A percentile compares a stretch with the other conserved stretches of the same genome.
Conservation (phyloP, 2,113 vertebrate species). For the Syngnathoides biaculeatus region DNA sequence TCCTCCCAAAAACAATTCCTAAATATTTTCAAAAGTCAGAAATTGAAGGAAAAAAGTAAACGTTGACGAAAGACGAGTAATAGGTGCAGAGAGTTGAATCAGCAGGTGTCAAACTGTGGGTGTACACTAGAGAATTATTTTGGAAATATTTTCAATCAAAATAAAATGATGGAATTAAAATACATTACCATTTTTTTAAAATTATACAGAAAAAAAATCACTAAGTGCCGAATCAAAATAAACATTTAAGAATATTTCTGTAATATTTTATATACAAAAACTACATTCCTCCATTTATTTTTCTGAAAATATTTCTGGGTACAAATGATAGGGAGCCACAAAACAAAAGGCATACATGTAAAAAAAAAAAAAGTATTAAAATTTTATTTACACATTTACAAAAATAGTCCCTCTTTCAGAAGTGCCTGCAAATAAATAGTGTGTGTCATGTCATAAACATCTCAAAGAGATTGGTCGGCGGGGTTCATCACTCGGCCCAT, state of each 20-base stretch:
- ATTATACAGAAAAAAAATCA: too few species aligned
- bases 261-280: neutral
- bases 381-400: slow-evolving; percentile 79
- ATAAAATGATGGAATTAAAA: too few species aligned
- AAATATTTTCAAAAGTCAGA: too few species aligned
- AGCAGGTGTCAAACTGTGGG: too few species aligned
- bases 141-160: too few species aligned
- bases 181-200: too few species aligned
- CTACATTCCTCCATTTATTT: neutral
- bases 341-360: slow-evolving; percentile 24
- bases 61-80: too few species aligned
- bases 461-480: slow-evolving; percentile 52
- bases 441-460: slow-evolving; percentile 1
- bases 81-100: too few species aligned
- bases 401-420: slow-evolving; percentile 68
- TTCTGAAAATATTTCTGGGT: neutral
- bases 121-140: too few species aligned
- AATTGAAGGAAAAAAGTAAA: too few species aligned
- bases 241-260: neutral
- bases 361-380: slow-evolving; percentile 71
- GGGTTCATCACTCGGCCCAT: slow-evolving; percentile 85
- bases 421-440: slow-evolving; percentile 60
- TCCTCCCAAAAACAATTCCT: too few species aligned
- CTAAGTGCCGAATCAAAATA: neutral
- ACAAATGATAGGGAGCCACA: neutral